Conservation (phyloP, 2,113 vertebrate genomes). For the Caranx ignobilis region DNA sequence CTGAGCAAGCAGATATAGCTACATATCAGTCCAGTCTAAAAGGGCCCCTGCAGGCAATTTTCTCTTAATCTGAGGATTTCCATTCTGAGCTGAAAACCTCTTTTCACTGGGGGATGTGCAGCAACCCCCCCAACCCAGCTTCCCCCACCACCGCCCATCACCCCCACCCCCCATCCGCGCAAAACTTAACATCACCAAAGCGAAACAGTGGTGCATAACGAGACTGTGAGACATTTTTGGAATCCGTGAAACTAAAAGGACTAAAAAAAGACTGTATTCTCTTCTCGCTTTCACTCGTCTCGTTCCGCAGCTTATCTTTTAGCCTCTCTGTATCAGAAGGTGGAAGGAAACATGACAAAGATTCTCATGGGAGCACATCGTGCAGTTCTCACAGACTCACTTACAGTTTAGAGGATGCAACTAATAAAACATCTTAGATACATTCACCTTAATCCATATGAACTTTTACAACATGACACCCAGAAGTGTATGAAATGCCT, state of each 20-base stretch:
- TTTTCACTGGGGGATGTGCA: slow-evolving; percentile 48
- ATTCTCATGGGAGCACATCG: slow-evolving; percentile 11
- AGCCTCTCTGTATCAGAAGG: slow-evolving; percentile 34
- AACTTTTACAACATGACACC: background rate
- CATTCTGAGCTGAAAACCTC: slow-evolving; percentile 47
- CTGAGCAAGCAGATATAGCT: slow-evolving; percentile 40
- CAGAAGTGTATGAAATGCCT: slow-evolving; percentile 1
- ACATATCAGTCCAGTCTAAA: slow-evolving; percentile 53
- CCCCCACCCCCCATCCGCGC: background rate
- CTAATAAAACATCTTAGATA: background rate
- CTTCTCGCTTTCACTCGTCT: slow-evolving; percentile 29
- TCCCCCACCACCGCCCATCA: background rate
- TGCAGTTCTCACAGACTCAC: slow-evolving; percentile 8
- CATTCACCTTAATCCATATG: background rate
- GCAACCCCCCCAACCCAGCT: background rate
- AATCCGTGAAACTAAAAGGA: slow-evolving; percentile 54
- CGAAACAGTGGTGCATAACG: slow-evolving; percentile 36
- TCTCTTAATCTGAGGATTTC: slow-evolving; percentile 68
- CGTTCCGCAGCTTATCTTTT: slow-evolving; percentile 46
- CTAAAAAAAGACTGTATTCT: slow-evolving; percentile 55
- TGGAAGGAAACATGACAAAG: slow-evolving; percentile 31
- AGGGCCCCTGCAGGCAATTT: slow-evolving; percentile 63
- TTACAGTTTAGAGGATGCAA: background rate
- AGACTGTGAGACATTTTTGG: slow-evolving; percentile 40
- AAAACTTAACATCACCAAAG: slow-evolving; percentile 51